Evolutionary conservation across 1,140 invertebrate genomes (phyloP).

Genomic region (Zaprionus nigranus): DNA sequence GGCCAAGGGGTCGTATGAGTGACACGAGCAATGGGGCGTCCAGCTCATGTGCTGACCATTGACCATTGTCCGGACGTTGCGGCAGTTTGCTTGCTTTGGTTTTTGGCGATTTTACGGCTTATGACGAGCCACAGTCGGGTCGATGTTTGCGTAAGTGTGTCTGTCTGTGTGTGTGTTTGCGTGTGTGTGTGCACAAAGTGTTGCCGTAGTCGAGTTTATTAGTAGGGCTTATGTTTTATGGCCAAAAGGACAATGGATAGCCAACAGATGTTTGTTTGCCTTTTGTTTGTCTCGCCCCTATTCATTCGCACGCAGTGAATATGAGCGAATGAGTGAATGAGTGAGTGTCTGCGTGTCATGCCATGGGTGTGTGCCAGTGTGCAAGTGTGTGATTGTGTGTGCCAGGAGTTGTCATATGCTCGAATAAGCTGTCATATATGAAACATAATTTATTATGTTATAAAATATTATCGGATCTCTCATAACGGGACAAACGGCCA

Average conservation of each 20-base stretch:
- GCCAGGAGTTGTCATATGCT: slow-evolving; percentile 75
- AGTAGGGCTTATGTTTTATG: slow-evolving; percentile 82
- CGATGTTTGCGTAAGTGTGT: slow-evolving; percentile 18
- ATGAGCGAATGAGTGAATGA: slow-evolving; percentile 14
- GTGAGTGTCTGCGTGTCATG: slow-evolving; percentile 10
- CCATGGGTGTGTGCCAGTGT: neutral
- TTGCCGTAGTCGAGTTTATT: slow-evolving; percentile 76
- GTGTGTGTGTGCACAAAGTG: slow-evolving; percentile 57
- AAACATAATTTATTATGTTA: slow-evolving; percentile 83
- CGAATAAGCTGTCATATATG: slow-evolving; percentile 80
- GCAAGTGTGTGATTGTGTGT: slow-evolving; percentile 12
- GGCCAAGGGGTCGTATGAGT: slow-evolving; percentile 64
- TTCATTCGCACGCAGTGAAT: slow-evolving; percentile 26
- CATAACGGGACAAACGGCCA: slow-evolving; percentile 28
- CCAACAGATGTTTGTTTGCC: slow-evolving; percentile 80
- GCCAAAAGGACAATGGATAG: slow-evolving; percentile 79
- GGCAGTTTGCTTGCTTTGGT: slow-evolving; percentile 76
- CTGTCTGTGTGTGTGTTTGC: slow-evolving; percentile 39
- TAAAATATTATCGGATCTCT: slow-evolving; percentile 77
- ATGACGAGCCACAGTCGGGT: slow-evolving; percentile 66
- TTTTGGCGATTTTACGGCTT: slow-evolving; percentile 83
- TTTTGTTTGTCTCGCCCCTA: slow-evolving; percentile 63
- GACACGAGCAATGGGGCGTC: slow-evolving; percentile 67
- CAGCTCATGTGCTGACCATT: slow-evolving; percentile 44
- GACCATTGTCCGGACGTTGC: slow-evolving; percentile 60